Conservation (phyloP, 2,888 invertebrate species). For the Agrochola macilenta region DNA sequence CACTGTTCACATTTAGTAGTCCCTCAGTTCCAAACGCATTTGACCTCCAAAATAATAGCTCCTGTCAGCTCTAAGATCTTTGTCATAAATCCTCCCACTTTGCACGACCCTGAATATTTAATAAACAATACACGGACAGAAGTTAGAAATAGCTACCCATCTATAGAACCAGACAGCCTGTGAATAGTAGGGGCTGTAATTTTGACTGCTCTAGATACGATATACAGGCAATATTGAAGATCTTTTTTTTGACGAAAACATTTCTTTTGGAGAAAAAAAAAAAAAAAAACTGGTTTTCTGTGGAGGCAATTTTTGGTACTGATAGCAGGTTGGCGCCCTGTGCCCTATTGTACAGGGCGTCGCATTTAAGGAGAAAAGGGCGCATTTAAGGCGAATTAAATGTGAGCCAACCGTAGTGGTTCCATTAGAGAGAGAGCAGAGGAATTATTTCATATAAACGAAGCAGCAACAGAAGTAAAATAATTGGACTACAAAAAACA, state of each 20-base stretch:
- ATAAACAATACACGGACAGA: slow-evolving; percentile 7
- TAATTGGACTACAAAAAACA: background rate
- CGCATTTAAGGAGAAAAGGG: background rate
- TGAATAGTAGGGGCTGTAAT: slow-evolving; percentile 2
- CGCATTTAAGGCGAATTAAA: slow-evolving; percentile 1
- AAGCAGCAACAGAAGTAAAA: background rate
- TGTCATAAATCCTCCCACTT: slow-evolving; percentile 24
- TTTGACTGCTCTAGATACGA: slow-evolving; percentile 17
- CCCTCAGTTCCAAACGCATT: background rate
- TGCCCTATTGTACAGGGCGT: background rate
- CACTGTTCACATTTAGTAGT: background rate
- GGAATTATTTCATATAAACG: slow-evolving; percentile 2
- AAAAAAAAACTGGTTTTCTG: slow-evolving; percentile 7
- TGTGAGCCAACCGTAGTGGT: background rate
- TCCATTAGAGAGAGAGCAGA: background rate
- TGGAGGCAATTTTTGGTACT: slow-evolving; percentile 16
- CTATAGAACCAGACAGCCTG: slow-evolving; percentile 10
- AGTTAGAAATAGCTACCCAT: slow-evolving; percentile 2
- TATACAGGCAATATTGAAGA: background rate
- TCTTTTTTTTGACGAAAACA: slow-evolving; percentile 1
- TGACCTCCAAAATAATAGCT: slow-evolving; percentile 14
- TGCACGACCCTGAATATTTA: slow-evolving; percentile 12
- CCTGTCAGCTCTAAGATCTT: slow-evolving; percentile 5
- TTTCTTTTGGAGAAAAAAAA: background rate
- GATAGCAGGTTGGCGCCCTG: slow-evolving; percentile 19